phyloP scores from a whole-genome alignment of 2,113 vertebrate genomes.

The Platycercus adscitus region DNA sequence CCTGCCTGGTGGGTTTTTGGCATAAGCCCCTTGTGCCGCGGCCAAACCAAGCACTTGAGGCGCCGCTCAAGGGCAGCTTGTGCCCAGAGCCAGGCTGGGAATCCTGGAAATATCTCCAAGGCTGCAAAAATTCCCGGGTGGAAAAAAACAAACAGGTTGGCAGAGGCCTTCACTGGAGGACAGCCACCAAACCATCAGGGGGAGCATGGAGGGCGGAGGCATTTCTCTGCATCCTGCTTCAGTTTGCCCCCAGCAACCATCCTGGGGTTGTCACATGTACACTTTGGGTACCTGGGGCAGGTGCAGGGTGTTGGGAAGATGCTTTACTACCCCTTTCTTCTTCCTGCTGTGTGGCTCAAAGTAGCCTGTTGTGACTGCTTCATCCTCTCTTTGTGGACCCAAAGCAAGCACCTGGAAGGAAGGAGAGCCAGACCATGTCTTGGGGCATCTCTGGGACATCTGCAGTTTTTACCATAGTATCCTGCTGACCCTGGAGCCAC shows the following conservation, averaged over 20 bases:
- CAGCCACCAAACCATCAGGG: accelerated
- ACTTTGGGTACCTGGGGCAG: neutral
- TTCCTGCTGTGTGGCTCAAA: neutral
- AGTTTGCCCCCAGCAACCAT: neutral
- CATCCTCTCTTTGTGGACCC: neutral
- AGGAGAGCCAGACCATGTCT: accelerated
- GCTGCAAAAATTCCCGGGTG: neutral
- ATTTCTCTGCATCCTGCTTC: neutral
- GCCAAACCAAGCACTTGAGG: slow-evolving; percentile 45
- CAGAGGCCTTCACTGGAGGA: neutral
- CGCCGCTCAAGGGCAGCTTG: neutral
- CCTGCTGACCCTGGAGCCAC: neutral
- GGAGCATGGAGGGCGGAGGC: no score
- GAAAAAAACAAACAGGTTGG: neutral
- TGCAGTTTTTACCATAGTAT: neutral
- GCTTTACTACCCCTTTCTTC: neutral
- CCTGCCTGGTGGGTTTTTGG: neutral
- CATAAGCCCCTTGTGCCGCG: accelerated
- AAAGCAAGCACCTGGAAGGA: neutral
- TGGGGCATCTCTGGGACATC: neutral
- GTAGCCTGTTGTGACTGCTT: neutral
- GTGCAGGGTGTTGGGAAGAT: neutral
- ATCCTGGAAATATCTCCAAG: slow-evolving; percentile 29
- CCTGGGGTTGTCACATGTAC: neutral
- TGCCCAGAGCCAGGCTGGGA: neutral